Evolutionary conservation across 2,888 invertebrate genomes (phyloP).

Genomic region (Pomacea canaliculata): DNA sequence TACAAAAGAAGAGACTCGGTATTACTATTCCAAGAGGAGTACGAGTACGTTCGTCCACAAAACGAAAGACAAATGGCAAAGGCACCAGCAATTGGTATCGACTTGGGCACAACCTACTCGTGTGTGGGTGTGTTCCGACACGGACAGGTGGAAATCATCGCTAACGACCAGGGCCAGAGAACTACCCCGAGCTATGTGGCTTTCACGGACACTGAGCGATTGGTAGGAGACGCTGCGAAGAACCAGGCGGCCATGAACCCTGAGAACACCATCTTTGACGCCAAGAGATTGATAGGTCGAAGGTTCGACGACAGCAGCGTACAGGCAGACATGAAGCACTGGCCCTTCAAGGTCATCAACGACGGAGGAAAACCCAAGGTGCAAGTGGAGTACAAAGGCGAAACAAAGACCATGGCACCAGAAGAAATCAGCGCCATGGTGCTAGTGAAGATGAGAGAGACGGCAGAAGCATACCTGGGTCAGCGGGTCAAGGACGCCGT

Average conservation of each 20-base stretch:
- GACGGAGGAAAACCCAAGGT: slow-evolving; percentile 54
- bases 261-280: slow-evolving; percentile 77
- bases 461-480: slow-evolving; percentile 74
- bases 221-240: slow-evolving; percentile 72
- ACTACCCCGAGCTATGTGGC: slow-evolving; percentile 83
- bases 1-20: too few species aligned
- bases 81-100: slow-evolving; percentile 82
- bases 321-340: slow-evolving; percentile 57
- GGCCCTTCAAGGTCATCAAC: slow-evolving; percentile 55
- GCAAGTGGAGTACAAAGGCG: slow-evolving; percentile 77
- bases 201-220: slow-evolving; percentile 74
- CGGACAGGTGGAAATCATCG: slow-evolving; percentile 73
- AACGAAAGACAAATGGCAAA: slow-evolving; percentile 15
- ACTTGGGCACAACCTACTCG: slow-evolving; percentile 88
- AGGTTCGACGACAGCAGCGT: slow-evolving; percentile 51
- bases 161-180: slow-evolving; percentile 76
- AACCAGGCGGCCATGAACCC: slow-evolving; percentile 78
- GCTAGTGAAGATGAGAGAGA: slow-evolving; percentile 84
- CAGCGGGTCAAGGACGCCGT: slow-evolving; percentile 70
- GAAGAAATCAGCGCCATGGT: slow-evolving; percentile 94
- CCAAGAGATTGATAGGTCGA: slow-evolving; percentile 63
- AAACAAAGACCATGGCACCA: slow-evolving; percentile 85
- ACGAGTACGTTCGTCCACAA: background rate
- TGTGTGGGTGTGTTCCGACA: slow-evolving; percentile 70
- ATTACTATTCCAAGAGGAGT: too few species aligned